Base-by-base conservation (phyloP, 2,888 invertebrate genomes). In the Oligia latruncula region DNA sequence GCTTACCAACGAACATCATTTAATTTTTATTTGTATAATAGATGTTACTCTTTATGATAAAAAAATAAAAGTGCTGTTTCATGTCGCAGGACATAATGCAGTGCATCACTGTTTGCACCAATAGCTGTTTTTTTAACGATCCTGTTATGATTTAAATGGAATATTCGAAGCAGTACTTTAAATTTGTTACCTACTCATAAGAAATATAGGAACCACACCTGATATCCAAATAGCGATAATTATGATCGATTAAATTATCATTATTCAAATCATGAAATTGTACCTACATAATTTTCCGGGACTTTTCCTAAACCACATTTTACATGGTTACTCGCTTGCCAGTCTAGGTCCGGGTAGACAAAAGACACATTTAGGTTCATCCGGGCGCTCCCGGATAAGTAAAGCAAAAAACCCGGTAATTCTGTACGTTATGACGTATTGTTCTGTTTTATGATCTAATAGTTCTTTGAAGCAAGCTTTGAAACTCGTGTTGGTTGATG, bases 291-390 rank as follows among this genome's bases (percentile, higher is more conserved):
- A 60, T 68, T 75, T 64, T 49, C 20, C 35, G 43, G 66, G 66
- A 85, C 74, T 75, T 81, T 75, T 65, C 85, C 70, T 4, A 29
- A 73, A 64, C 62, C 1, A 72, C 20, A 66, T 76, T 65, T 35
- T 46, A 67, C 66, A 60, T 90, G 72, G 90, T 77, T 73, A 74
- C 73, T 73, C 75, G 68, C 70, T 72, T 70, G 29, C 68, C 71
- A 85, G 87, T 83, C 88, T 88, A 85, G 87, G 84, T 89, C 85
- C 88, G 88, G 76, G 87, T 88, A 91, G 93, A 94, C 93, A 94
- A 94, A 93, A 91, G 93, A 90, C 91, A 92, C 93, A 93, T 94
- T 94, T 90, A 93, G 90, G 90, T 92, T 91, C 93, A 92, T 90
- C 91, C 88, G 91, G 88, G 91, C 90, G 91, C 89, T 87, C 82